Base-by-base conservation (phyloP, 2,888 invertebrate genomes). In the Andrena minutula region DNA sequence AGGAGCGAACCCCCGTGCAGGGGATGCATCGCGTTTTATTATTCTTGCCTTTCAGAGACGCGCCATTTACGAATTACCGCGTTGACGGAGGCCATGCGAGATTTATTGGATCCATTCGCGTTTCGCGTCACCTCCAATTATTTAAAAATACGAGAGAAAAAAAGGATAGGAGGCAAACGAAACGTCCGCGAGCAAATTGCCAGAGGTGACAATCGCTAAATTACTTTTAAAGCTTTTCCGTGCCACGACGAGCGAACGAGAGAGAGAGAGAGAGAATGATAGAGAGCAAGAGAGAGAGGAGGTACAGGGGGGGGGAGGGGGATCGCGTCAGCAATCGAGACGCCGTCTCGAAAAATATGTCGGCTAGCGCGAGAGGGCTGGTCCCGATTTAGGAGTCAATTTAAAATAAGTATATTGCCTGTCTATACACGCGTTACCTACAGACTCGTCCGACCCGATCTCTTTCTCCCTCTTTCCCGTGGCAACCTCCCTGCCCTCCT, bases 31-130 rank as follows among this genome's bases (percentile, higher is more conserved):
- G 74, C 30, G 68, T 85, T 84, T 88, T 87, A 85, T 87, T 86
- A 88, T 86, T 83, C 80, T 84, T 82, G 88, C 78, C 83, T 84
- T 85, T 79, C 75, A 64, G 75, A 87, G 61, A 56, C 71, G 71
- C 79, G 56, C 80, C 78, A 82, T 82, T 82, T 75, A 75, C 71
- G 75, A 78, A 84, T 84, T 82, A 82, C 82, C 78, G 78, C 72
- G 82, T 78, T 84, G 79, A 84, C 75, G 72, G 82, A 68, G 30
- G 41, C 56, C 56, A 70, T 65, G 49, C 72, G 68, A 66, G 78
- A 82, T 68, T 79, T 75, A 79, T 73, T 49, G 75, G 69, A 72
- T 63, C 66, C 63, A 58, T 66, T 73, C 51, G 30, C 20, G 26
- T 28, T n/a, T 10, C 65, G 58, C 51, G 47, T 69, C 75, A 41